Percentiles rank a stretch among this genome's conserved stretches.
Conservation (phyloP, 2,797 vertebrate genomes). For the Liasis olivaceus region DNA sequence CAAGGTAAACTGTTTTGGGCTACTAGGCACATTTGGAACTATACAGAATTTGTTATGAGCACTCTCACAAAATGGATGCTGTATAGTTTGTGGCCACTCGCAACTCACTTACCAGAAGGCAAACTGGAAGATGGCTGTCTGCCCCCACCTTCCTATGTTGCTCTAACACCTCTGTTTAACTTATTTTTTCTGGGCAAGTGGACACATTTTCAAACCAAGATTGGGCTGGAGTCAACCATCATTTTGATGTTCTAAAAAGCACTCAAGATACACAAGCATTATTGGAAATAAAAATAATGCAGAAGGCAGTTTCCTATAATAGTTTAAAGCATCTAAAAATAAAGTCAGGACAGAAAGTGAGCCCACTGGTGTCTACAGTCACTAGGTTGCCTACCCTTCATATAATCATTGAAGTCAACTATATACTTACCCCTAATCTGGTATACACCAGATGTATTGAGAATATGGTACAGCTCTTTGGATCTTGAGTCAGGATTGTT, state of each 20-base stretch:
- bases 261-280: neutral
- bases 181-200: neutral
- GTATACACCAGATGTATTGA: neutral
- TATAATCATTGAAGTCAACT: neutral
- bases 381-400: neutral
- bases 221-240: neutral
- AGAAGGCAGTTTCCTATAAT: neutral
- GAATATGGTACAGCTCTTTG: neutral
- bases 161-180: neutral
- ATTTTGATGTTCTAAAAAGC: neutral
- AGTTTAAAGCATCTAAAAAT: neutral
- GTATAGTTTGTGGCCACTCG: neutral
- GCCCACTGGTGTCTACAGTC: neutral
- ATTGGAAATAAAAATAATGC: neutral
- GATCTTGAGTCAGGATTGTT: neutral
- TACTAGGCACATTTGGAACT: neutral
- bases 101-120: neutral
- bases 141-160: neutral
- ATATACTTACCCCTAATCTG: neutral
- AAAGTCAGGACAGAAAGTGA: neutral
- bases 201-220: neutral
- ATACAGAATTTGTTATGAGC: neutral
- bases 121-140: neutral
- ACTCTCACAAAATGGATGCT: neutral
- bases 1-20: neutral